Evolutionary conservation across 1,140 invertebrate species (phyloP).

Genomic region (Lepeophtheirus salmonis): DNA sequence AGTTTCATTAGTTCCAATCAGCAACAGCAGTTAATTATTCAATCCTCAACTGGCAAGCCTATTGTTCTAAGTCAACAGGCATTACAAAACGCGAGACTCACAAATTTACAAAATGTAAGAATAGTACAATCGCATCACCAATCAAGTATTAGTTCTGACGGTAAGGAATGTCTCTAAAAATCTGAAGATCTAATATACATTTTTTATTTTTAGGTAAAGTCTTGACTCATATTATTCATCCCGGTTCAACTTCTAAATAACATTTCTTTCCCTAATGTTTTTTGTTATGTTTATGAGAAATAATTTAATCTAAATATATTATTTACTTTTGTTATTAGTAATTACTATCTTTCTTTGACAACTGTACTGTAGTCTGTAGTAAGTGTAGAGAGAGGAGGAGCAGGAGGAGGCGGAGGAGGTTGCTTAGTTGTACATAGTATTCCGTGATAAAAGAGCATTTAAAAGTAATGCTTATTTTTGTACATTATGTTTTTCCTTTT

Average conservation of each 20-base stretch:
- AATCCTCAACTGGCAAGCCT: not conserved
- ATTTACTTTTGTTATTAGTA: not conserved
- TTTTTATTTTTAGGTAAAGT: not conserved
- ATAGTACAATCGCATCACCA: not conserved
- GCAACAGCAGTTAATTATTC: not conserved
- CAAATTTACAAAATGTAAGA: not conserved
- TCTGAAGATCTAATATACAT: not conserved
- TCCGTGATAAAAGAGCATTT: not conserved
- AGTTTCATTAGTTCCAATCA: not conserved
- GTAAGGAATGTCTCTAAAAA: not conserved
- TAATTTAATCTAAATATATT: not conserved
- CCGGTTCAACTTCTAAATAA: not conserved
- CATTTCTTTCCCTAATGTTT: not conserved
- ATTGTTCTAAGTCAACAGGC: not conserved
- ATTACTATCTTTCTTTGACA: no score
- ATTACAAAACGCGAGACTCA: not conserved
- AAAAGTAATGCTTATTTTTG: not conserved
- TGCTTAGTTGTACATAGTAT: not conserved
- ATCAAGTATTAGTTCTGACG: not conserved
- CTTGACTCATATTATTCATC: not conserved
- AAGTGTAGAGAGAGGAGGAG: no score
- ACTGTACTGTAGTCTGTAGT: no score
- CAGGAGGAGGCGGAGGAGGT: not conserved
- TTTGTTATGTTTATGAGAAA: not conserved
- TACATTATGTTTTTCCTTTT: not conserved